Evolutionary conservation across 2,888 invertebrate species (phyloP), one percentile per base, ranked within the genome.

Genomic region (Thymelicus lineola): DNA sequence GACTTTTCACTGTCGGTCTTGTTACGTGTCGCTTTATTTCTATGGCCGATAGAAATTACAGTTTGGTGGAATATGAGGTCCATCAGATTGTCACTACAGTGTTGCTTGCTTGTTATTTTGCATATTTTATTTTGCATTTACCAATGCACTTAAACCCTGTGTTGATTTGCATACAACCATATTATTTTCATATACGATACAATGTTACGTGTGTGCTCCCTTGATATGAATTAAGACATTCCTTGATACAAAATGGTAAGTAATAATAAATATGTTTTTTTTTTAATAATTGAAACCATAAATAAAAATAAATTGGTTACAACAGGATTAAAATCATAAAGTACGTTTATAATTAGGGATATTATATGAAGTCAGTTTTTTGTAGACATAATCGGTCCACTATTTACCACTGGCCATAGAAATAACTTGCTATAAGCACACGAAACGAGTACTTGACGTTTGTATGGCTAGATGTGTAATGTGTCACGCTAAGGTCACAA

Each of bases 401-500:
- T 17, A 20, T 20, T 12, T 20, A 53, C 17, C 57, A 14, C 45
- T 75, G 79, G 79, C 77, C 79, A 76, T 79, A 75, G 76, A 75
- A 77, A 76, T 71, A 53, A 70, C 70, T 65, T 57, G 36, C 68
- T 50, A 17, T 55, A 9, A 73, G 71, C 66, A 72, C 74, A 75
- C 75, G 79, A 76, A 72, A 75, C 75, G 73, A 73, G 65, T 15
- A 74, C 78, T 73, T 77, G 76, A 76, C 73, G 79, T 78, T 79
- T 79, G 73, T 77, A 79, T 78, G 75, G 78, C 76, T 79, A 80
- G 73, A 71, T 57, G 61, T 28, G 28, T 28, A 3, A 28, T 2
- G 0, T 46, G 48, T 68, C 48, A 62, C 36, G 46, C 62, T 53
- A 55, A 46, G 42, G 50, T 67, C 6, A 38, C n/a, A 38, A 36